A percentile compares a stretch with the other conserved stretches of the same genome.
These are phyloP conservation scores for Matsumyia berberina DNA, from an alignment of 2,888 invertebrate species.

Conservation along the genomic window DNA sequence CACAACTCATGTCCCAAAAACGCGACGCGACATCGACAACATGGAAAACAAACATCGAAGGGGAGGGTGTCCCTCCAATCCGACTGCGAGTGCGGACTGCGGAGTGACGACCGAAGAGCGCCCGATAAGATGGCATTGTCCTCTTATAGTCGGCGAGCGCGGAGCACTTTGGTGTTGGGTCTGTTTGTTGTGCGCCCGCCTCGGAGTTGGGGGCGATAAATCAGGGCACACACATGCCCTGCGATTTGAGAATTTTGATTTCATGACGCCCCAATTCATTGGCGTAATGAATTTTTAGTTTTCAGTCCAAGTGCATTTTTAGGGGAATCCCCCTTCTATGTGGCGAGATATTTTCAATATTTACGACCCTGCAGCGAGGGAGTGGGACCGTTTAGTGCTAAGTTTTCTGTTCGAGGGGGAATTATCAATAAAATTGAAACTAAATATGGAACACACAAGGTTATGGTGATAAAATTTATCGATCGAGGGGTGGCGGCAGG, in stretches of 20 bases:
- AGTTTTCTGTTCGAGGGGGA: slow-evolving; percentile 22
- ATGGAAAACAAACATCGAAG: slow-evolving; percentile 35
- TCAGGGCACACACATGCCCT: slow-evolving; percentile 58
- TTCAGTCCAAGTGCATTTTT: slow-evolving; percentile 21
- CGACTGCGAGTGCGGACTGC: no score
- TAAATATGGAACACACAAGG: slow-evolving; percentile 70
- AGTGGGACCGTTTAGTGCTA: slow-evolving; percentile 20
- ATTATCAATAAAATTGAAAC: slow-evolving; percentile 57
- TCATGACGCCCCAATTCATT: slow-evolving; percentile 59
- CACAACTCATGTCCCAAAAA: slow-evolving; percentile 58
- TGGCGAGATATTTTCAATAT: slow-evolving; percentile 51
- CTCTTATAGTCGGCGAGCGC: slow-evolving; percentile 40
- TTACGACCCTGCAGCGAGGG: slow-evolving; percentile 33
- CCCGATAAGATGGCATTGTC: slow-evolving; percentile 70
- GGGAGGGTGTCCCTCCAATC: slow-evolving; percentile 30
- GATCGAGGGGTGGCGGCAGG: slow-evolving; percentile 31
- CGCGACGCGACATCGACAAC: slow-evolving; percentile 34
- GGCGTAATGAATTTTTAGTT: slow-evolving; percentile 29
- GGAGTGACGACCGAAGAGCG: no score
- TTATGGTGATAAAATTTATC: slow-evolving; percentile 60
- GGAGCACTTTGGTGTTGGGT: slow-evolving; percentile 42
- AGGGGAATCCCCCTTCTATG: slow-evolving; percentile 61
- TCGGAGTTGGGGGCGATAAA: slow-evolving; percentile 49
- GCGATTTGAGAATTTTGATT: slow-evolving; percentile 64
- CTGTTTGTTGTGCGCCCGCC: slow-evolving; percentile 18